phyloP scores from a whole-genome alignment of 2,113 vertebrate species.

The Eptesicus fuscus region DNA sequence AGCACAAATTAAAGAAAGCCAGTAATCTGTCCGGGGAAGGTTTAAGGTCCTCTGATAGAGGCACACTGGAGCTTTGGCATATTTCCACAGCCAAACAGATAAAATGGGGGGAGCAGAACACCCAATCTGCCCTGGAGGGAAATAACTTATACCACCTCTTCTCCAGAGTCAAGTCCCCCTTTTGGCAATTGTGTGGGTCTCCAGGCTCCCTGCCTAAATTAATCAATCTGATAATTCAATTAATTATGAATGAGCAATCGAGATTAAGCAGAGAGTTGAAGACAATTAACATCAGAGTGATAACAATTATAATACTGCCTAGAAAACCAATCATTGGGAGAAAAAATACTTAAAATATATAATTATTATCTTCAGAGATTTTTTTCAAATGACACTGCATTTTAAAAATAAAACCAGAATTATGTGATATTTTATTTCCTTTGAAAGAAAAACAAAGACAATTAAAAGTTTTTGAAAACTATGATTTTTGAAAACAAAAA shows the following conservation, averaged over 20 bases:
- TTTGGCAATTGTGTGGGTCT: background rate
- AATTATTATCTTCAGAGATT: background rate
- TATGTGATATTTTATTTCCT: background rate
- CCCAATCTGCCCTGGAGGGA: background rate
- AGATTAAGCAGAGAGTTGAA: background rate
- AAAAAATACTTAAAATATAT: conserved; percentile 14
- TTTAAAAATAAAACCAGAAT: background rate
- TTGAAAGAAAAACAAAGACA: background rate
- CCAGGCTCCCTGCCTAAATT: background rate
- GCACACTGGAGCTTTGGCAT: background rate
- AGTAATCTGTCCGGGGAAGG: background rate
- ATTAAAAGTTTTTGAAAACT: background rate
- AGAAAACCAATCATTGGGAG: background rate
- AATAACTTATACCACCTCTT: background rate
- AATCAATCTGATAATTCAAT: conserved; percentile 24
- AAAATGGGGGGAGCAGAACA: background rate
- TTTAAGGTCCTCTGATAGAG: background rate
- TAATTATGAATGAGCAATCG: conserved; percentile 11
- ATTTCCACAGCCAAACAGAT: background rate
- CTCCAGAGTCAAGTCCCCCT: background rate
- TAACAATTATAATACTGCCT: background rate
- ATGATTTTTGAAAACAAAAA: background rate
- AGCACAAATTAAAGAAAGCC: background rate
- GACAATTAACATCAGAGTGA: background rate
- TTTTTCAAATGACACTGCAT: background rate